Conservation (phyloP, 2,113 vertebrate species). For the Sterna hirundo region DNA sequence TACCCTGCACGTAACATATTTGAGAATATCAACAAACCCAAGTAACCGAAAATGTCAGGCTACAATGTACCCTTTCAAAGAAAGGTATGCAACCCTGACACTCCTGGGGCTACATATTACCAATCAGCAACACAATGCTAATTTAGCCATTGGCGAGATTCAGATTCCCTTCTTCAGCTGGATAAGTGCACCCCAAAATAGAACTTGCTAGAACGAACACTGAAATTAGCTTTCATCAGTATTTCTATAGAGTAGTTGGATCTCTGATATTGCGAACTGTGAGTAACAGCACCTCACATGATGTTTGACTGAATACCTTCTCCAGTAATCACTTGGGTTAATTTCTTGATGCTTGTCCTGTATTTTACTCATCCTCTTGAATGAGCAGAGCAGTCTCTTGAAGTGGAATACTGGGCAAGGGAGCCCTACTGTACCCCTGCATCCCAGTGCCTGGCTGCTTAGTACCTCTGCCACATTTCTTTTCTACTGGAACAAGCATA, state of each 20-base stretch:
- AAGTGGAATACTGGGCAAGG: no score
- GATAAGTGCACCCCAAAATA: background rate
- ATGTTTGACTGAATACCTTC: background rate
- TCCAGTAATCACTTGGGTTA: background rate
- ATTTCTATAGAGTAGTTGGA: background rate
- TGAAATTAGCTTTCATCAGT: background rate
- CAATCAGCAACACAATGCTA: background rate
- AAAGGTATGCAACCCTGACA: background rate
- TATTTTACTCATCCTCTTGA: background rate
- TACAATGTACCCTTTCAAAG: background rate
- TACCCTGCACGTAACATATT: background rate
- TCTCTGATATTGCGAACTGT: background rate
- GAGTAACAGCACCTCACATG: rapidly evolving
- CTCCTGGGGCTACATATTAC: background rate
- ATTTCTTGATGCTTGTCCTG: background rate
- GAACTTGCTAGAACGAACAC: background rate
- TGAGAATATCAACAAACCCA: background rate
- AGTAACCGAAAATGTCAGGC: background rate
- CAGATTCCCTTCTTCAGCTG: background rate
- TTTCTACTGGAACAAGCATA: background rate
- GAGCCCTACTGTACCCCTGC: no score
- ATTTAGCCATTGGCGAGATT: background rate
- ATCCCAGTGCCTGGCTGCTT: no score
- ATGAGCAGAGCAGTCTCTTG: background rate
- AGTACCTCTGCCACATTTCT: background rate